A percentile compares a stretch with the other conserved stretches of the same genome.
These are phyloP conservation scores for Picus viridis DNA, from an alignment of 2,797 vertebrate species.

Conservation along the genomic window DNA sequence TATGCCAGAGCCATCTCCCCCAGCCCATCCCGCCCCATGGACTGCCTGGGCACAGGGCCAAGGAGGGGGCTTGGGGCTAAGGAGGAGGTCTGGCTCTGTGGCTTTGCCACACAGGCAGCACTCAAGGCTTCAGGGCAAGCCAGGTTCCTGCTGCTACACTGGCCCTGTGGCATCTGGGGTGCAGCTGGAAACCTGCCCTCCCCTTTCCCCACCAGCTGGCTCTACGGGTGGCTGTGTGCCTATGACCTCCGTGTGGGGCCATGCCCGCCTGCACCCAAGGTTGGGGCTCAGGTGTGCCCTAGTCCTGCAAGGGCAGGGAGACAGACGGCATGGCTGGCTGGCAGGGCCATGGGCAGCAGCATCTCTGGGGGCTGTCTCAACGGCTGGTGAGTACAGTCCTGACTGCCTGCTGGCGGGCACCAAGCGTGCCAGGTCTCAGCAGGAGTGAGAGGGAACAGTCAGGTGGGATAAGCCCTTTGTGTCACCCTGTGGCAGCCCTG, in stretches of 20 bases:
- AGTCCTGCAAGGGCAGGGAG: not conserved
- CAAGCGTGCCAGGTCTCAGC: not conserved
- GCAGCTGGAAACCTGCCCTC: not conserved
- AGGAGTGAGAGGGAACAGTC: not conserved
- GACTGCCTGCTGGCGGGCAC: not conserved
- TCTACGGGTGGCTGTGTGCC: not conserved
- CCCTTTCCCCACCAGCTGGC: not conserved
- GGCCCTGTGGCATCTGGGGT: not conserved
- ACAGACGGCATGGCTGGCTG: not conserved
- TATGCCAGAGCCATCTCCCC: not conserved
- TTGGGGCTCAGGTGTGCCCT: not conserved
- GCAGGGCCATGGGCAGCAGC: not conserved
- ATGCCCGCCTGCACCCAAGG: not conserved
- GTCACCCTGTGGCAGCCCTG: not conserved
- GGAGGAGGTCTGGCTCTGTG: not conserved
- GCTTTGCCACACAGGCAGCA: not conserved
- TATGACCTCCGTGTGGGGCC: not conserved
- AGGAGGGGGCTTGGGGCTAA: not conserved
- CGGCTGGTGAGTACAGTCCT: not conserved
- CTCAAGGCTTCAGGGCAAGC: not conserved
- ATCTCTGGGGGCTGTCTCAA: not conserved
- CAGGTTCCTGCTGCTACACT: not conserved
- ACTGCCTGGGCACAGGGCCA: rapidly evolving
- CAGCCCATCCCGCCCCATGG: rapidly evolving
- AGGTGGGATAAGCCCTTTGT: not conserved